Conservation (phyloP, 2,888 invertebrate genomes). For the Diogma glabrata region DNA sequence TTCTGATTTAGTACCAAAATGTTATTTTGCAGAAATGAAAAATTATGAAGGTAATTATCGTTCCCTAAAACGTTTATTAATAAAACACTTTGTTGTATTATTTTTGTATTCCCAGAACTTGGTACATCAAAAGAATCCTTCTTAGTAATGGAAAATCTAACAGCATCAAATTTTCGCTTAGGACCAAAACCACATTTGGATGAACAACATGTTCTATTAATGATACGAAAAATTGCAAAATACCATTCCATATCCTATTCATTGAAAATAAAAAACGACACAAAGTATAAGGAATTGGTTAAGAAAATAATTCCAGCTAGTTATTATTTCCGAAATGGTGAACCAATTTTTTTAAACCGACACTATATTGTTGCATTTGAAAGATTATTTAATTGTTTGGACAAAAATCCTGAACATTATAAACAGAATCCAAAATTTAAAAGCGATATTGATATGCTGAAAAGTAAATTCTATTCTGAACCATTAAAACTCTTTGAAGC, state of each 20-base stretch:
- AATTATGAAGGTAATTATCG: no score
- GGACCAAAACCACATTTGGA: slow-evolving; percentile 29
- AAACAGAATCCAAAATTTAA: slow-evolving; percentile 16
- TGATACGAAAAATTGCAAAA: slow-evolving; percentile 26
- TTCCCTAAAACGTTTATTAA: no score
- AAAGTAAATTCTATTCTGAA: slow-evolving; percentile 24
- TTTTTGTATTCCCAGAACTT: slow-evolving; percentile 12
- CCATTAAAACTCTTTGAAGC: slow-evolving; percentile 28
- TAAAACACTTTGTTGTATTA: no score
- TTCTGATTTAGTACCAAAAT: slow-evolving; percentile 25
- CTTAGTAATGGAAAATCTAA: slow-evolving; percentile 29
- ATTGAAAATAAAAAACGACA: slow-evolving; percentile 24
- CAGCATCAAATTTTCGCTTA: slow-evolving; percentile 26
- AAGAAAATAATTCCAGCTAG: slow-evolving; percentile 24
- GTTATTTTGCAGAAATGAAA: slow-evolving; percentile 26
- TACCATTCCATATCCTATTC: slow-evolving; percentile 32
- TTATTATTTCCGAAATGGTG: slow-evolving; percentile 19
- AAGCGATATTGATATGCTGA: slow-evolving; percentile 22
- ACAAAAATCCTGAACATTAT: slow-evolving; percentile 17
- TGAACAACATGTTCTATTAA: slow-evolving; percentile 26
- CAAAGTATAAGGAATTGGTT: slow-evolving; percentile 23
- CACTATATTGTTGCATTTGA: slow-evolving; percentile 29
- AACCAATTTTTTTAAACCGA: slow-evolving; percentile 20
- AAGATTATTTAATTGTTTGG: slow-evolving; percentile 29
- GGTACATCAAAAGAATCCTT: slow-evolving; percentile 24